Evolutionary conservation across 2,797 vertebrate genomes (phyloP), one percentile per base, ranked within the genome.

Genomic region (Peromyscus attwateri): DNA sequence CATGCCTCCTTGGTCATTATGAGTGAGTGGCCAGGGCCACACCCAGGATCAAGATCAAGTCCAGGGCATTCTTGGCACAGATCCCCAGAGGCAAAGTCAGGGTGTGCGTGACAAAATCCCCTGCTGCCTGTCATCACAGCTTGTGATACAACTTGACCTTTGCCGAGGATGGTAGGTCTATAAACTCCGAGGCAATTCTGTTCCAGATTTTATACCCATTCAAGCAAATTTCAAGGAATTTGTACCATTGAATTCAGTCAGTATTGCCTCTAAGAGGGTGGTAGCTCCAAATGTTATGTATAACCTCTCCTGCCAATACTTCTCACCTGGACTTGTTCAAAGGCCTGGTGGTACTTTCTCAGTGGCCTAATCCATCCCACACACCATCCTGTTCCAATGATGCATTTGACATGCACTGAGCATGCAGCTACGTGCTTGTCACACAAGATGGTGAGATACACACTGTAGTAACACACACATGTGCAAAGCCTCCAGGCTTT

Each of bases 1-100:
- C 98, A 97, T 3, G 6, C 97, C 96, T 97, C 91, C 81, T 95
- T 6, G 91, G 97, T 96, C 98, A 98, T 98, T 97, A 98, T 96
- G 96, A 95, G 77, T 95, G 89, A 97, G 98, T 95, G 96, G 97
- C 87, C 97, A 97, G 89, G 96, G 98, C 98, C 98, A 83, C 98
- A 98, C 98, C 98, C 98, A 95, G 96, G n/a, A 98, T 97, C 98
- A 99, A 98, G 34, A 97, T 97, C 98, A 99, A 98, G 97, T 98
- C 98, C 95, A 98, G 98, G 98, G 87, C 96, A 96, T 99, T 98
- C 98, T 97, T 99, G 98, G 98, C 98, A 96, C 92, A 62, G 23
- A 96, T 97, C 70, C 55, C 94, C 68, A 84, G 96, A 98, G 96
- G 97, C 98, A 98, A 98, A 98, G 98, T 98, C 98, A 98, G 97